Evolutionary conservation across 2,888 invertebrate genomes (phyloP).

Genomic region (Diloba caeruleocephala): DNA sequence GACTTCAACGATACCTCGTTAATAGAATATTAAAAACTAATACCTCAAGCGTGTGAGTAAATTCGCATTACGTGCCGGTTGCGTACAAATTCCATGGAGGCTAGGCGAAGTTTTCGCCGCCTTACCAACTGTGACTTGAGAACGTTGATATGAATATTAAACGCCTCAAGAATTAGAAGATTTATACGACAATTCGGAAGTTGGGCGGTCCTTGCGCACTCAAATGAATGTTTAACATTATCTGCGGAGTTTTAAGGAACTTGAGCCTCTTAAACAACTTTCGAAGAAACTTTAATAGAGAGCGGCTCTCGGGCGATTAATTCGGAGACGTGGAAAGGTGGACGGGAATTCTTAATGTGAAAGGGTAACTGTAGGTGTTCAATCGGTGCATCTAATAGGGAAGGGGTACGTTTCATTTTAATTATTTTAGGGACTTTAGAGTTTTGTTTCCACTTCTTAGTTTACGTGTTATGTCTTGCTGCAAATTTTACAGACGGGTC

Average conservation of each 20-base stretch:
- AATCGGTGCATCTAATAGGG: conserved; percentile 52
- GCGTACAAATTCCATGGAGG: conserved; percentile 33
- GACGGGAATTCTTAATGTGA: conserved; percentile 84
- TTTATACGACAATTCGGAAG: conserved; percentile 86
- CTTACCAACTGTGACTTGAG: conserved; percentile 56
- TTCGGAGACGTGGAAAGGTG: conserved; percentile 83
- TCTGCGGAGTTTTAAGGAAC: conserved; percentile 84
- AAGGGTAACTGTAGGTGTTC: conserved; percentile 70
- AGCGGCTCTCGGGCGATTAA: conserved; percentile 86
- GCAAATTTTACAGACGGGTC: no score
- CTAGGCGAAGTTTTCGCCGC: conserved; percentile 49
- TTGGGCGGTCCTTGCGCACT: conserved; percentile 77
- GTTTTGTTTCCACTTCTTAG: conserved; percentile 8
- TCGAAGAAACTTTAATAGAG: conserved; percentile 87
- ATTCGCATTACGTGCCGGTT: conserved; percentile 29
- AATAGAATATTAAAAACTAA: no score
- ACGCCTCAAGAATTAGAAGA: conserved; percentile 86
- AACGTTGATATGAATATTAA: conserved; percentile 88
- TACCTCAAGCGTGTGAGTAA: conserved; percentile 30
- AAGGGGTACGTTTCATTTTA: conserved; percentile 39
- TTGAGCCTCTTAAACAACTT: conserved; percentile 85
- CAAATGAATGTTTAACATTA: conserved; percentile 89
- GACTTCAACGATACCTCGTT: no score
- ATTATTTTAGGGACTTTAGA: conserved; percentile 31
- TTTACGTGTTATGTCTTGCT: not conserved